phyloP scores from a whole-genome alignment of 1,140 invertebrate species.

The Aphelinus certus region DNA sequence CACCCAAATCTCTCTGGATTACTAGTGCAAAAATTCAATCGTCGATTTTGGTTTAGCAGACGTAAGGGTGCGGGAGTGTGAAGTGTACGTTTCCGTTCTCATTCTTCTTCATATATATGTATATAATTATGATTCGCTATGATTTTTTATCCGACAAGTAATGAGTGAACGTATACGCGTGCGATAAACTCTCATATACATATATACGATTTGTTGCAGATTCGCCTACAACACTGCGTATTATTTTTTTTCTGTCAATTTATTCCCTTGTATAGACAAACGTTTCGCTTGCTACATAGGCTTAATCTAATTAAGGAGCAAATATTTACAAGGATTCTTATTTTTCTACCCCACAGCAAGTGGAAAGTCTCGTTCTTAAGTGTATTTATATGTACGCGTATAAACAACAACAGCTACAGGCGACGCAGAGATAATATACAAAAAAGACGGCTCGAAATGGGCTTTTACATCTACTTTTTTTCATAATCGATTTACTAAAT shows the following conservation, averaged over 20 bases:
- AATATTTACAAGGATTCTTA: constrained; percentile 57
- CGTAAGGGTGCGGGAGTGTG: constrained; percentile 27
- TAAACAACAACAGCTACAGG: constrained; percentile 46
- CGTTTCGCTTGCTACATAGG: constrained; percentile 33
- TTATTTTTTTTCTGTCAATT: constrained; percentile 27
- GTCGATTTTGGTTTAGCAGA: constrained; percentile 30
- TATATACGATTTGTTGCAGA: constrained; percentile 45
- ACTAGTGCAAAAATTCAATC: constrained; percentile 33
- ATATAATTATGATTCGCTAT: constrained; percentile 19
- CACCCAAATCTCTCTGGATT: constrained; percentile 4
- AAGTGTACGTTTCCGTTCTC: constrained; percentile 50
- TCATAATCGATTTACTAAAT: constrained; percentile 7
- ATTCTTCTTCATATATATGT: constrained; percentile 43
- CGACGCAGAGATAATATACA: constrained; percentile 45
- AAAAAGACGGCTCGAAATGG: constrained; percentile 44
- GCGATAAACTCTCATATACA: constrained; percentile 44
- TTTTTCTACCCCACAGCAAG: constrained; percentile 39
- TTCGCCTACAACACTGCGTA: constrained; percentile 54
- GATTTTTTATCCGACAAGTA: constrained; percentile 3
- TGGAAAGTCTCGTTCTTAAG: not conserved
- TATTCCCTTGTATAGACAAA: constrained; percentile 49
- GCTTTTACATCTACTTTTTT: constrained; percentile 35
- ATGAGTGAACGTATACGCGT: constrained; percentile 57
- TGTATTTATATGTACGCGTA: constrained; percentile 8
- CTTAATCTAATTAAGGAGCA: constrained; percentile 7